Percentiles rank a stretch among this genome's conserved stretches.
Conservation (phyloP, 2,888 invertebrate genomes). For the Caenorhabditis panamensis region DNA sequence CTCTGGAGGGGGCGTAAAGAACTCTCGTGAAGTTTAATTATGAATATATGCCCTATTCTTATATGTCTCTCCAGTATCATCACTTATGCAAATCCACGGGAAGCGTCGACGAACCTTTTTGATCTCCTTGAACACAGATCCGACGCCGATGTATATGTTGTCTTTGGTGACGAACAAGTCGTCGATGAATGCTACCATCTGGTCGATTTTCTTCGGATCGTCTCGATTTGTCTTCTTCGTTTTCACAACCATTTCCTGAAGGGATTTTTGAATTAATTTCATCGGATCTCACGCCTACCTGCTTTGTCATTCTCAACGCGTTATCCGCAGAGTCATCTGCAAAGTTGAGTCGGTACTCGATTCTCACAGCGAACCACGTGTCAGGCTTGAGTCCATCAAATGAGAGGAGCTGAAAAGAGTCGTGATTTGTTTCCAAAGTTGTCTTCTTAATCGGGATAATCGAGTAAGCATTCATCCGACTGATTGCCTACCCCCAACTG, state of each 20-base stretch:
- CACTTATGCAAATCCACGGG: conserved; percentile 42
- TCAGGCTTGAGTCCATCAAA: conserved; percentile 78
- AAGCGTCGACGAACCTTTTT: conserved; percentile 58
- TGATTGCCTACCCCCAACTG: conserved; percentile 22
- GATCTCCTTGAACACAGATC: conserved; percentile 70
- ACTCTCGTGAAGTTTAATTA: conserved; percentile 38
- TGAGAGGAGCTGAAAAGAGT: conserved; percentile 76
- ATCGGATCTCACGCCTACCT: conserved; percentile 60
- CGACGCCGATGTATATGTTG: conserved; percentile 69
- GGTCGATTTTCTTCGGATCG: conserved; percentile 67
- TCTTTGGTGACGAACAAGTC: conserved; percentile 68
- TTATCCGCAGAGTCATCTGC: conserved; percentile 49
- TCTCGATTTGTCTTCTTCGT: conserved; percentile 66
- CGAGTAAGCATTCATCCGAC: conserved; percentile 6
- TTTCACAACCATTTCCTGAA: conserved; percentile 72
- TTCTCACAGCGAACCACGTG: conserved; percentile 80
- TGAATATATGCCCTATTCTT: conserved; percentile 31
- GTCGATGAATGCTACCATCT: conserved; percentile 67
- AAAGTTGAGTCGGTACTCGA: conserved; percentile 78
- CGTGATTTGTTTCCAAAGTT: no score
- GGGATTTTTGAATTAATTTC: not conserved
- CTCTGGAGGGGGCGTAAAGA: not conserved
- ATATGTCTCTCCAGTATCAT: conserved; percentile 6
- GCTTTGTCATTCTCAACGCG: conserved; percentile 63
- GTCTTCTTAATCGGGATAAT: conserved; percentile 10